These are phyloP conservation scores for Elephantulus edwardii DNA, from an alignment of 2,113 vertebrate genomes.

Conservation along the genomic window DNA sequence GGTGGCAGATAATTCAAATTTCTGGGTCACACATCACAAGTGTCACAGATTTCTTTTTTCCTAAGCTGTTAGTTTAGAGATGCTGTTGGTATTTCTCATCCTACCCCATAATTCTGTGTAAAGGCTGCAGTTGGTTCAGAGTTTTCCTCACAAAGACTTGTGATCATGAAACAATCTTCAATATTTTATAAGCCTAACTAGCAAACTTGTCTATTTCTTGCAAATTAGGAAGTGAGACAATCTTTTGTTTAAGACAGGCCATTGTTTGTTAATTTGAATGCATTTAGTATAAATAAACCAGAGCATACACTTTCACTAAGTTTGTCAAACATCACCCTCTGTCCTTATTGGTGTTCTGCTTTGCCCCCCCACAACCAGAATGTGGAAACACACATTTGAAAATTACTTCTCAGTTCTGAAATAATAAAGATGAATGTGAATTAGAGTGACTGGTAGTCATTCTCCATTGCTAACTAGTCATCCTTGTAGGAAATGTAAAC, in stretches of 20 bases:
- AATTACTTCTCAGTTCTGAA: neutral
- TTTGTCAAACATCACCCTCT: neutral
- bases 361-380: neutral
- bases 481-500: neutral
- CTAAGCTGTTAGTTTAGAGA: neutral
- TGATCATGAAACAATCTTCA: neutral
- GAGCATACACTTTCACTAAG: neutral
- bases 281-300: neutral
- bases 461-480: neutral
- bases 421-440: neutral
- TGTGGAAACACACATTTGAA: slow-evolving; percentile 1
- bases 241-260: neutral
- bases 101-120: neutral
- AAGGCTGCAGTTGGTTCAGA: neutral
- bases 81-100: neutral
- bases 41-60: neutral
- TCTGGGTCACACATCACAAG: neutral
- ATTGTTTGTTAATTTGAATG: neutral
- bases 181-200: neutral
- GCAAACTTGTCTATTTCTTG: neutral
- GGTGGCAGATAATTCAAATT: neutral
- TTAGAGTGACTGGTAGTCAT: neutral
- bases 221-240: neutral
- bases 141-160: slow-evolving; percentile 18
- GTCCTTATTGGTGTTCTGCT: neutral